Evolutionary conservation across 1,140 invertebrate genomes (phyloP).

Genomic region (Mesaphorura yosii): DNA sequence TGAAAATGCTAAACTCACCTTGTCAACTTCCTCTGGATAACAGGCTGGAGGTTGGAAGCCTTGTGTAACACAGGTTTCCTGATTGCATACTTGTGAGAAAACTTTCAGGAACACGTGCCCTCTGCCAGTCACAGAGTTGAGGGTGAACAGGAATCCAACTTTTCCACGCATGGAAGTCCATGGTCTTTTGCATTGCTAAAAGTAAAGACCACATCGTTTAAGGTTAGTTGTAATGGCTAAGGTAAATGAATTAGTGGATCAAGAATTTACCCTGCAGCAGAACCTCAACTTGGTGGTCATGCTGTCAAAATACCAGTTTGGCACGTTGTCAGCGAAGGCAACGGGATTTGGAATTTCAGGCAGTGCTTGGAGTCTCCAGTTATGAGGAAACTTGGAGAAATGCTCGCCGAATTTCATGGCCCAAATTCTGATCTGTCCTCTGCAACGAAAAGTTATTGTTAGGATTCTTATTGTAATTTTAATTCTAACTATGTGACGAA

Average conservation of each 20-base stretch:
- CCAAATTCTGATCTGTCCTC: conserved; percentile 16
- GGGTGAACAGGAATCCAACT: conserved; percentile 6
- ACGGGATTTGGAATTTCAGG: too few relatives aligned
- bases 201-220: background rate
- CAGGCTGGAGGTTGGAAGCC: conserved; percentile 16
- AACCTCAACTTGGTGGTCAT: conserved; percentile 17
- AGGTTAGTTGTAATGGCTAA: background rate
- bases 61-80: conserved; percentile 1
- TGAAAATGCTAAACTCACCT: conserved; percentile 11
- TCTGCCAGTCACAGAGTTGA: background rate
- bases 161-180: conserved; percentile 22
- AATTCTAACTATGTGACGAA: background rate
- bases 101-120: conserved; percentile 18
- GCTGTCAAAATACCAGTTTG: conserved; percentile 1
- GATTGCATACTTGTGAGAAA: conserved; percentile 18
- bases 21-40: conserved; percentile 21
- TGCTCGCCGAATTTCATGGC: conserved; percentile 11
- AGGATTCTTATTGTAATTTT: background rate
- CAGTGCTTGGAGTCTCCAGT: conserved; percentile 14
- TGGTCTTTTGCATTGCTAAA: conserved; percentile 12
- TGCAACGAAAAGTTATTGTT: background rate
- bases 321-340: background rate
- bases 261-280: conserved; percentile 15
- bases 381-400: conserved; percentile 3
- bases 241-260: background rate